Evolutionary conservation across 2,113 vertebrate genomes (phyloP).

Genomic region (Apodemus sylvaticus): DNA sequence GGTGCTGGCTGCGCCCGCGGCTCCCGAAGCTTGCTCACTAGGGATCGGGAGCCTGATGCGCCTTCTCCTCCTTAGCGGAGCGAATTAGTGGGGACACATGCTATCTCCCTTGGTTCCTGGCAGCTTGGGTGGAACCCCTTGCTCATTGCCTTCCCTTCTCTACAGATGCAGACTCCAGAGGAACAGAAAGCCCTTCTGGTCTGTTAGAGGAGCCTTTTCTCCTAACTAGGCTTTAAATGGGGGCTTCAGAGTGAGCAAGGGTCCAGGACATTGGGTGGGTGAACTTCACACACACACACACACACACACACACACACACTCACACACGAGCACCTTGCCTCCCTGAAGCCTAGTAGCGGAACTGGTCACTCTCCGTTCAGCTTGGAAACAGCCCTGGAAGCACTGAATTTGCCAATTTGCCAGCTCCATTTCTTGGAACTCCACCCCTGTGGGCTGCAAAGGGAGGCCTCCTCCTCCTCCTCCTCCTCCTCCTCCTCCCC

Average conservation of each 20-base stretch:
- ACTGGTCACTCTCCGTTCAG: not conserved
- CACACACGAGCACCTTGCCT: not conserved
- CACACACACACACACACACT: not conserved
- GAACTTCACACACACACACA: not conserved
- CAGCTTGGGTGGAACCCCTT: not conserved
- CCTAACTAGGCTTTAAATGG: not conserved
- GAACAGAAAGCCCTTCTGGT: not conserved
- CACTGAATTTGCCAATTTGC: not conserved
- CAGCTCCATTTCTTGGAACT: not conserved
- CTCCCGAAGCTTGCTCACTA: not conserved
- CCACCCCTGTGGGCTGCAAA: not conserved
- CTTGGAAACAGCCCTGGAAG: not conserved
- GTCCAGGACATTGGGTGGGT: not conserved
- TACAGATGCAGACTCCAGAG: not conserved
- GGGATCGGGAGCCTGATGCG: not conserved
- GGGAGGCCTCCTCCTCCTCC: not conserved
- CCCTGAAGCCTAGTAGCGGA: not conserved
- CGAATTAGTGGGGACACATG: not conserved
- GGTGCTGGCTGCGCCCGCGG: not conserved
- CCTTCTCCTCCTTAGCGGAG: not conserved
- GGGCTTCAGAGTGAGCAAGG: not conserved
- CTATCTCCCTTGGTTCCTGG: not conserved
- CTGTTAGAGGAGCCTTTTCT: not conserved
- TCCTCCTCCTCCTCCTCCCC: accelerated
- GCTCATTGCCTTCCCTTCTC: not conserved